These are phyloP conservation scores for Poecilia latipinna DNA, from an alignment of 2,113 vertebrate genomes.

Conservation along the genomic window DNA sequence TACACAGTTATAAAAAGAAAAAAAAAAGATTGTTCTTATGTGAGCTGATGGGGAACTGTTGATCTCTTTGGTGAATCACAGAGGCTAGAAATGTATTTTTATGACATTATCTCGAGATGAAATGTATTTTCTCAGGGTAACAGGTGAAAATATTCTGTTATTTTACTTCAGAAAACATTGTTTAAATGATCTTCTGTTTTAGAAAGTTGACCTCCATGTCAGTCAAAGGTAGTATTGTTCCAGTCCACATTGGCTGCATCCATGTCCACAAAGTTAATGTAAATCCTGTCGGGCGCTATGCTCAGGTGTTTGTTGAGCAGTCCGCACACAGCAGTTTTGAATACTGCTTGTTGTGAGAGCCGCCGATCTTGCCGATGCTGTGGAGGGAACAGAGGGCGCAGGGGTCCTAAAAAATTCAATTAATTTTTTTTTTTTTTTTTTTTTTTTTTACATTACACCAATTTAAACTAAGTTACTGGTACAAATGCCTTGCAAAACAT, in stretches of 20 bases:
- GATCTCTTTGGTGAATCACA: not conserved
- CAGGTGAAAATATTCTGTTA: too few relatives aligned
- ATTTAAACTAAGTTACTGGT: too few relatives aligned
- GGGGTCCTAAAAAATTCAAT: constrained; percentile 74
- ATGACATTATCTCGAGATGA: too few relatives aligned
- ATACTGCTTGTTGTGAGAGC: constrained; percentile 87
- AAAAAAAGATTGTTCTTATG: not conserved
- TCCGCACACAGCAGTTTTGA: constrained; percentile 87
- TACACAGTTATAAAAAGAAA: not conserved
- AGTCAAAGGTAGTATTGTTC: constrained; percentile 81
- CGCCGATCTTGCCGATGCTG: constrained; percentile 94
- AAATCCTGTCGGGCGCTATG: constrained; percentile 86
- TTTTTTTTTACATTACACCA: too few relatives aligned
- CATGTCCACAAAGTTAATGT: constrained; percentile 80
- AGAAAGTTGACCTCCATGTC: constrained; percentile 36
- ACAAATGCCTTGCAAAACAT: too few relatives aligned
- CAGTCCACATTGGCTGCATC: constrained; percentile 77
- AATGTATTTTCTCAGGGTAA: too few relatives aligned
- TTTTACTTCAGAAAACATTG: too few relatives aligned
- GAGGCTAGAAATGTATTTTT: too few relatives aligned
- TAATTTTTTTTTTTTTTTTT: too few relatives aligned
- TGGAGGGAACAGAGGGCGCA: constrained; percentile 91
- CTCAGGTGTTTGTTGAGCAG: constrained; percentile 89
- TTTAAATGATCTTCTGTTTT: constrained; percentile 29
- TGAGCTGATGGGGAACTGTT: not conserved